Evolutionary conservation across 2,113 vertebrate species (phyloP).

Genomic region (Xyrauchen texanus): DNA sequence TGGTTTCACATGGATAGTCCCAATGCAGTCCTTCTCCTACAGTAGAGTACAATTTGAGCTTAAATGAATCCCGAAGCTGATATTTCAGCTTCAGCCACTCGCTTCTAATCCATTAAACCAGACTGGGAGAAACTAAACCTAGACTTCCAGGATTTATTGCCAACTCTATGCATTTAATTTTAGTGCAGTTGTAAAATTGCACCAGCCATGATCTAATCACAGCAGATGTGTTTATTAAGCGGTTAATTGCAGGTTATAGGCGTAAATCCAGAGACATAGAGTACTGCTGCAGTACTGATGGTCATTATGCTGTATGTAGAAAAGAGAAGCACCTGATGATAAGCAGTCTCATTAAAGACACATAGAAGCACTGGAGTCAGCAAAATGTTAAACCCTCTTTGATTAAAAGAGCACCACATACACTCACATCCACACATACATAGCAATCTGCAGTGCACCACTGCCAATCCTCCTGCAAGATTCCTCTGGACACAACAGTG

Average conservation of each 20-base stretch:
- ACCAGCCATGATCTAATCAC: neutral
- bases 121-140: neutral
- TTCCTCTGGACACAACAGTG: constrained; percentile 10
- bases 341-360: constrained; percentile 27
- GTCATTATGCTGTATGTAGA: constrained; percentile 15
- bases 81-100: constrained; percentile 19
- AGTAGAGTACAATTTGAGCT: constrained; percentile 31
- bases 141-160: constrained; percentile 9
- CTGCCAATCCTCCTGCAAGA: constrained; percentile 24
- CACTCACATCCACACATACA: constrained; percentile 6
- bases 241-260: constrained; percentile 16
- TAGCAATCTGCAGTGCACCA: constrained; percentile 32
- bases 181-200: neutral
- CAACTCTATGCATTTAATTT: neutral
- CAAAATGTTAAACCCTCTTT: constrained; percentile 41
- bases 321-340: constrained; percentile 9
- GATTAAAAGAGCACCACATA: constrained; percentile 36
- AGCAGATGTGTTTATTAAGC: constrained; percentile 16
- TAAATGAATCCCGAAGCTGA: constrained; percentile 29
- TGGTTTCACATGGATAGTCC: constrained; percentile 2
- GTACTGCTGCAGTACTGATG: neutral
- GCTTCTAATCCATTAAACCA: constrained; percentile 27
- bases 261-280: neutral
- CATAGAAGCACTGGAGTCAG: constrained; percentile 41
- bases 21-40: constrained; percentile 19